Evolutionary conservation across 2,888 invertebrate species (phyloP), one percentile per base, ranked within the genome.

Genomic region (Urechis unicinctus): DNA sequence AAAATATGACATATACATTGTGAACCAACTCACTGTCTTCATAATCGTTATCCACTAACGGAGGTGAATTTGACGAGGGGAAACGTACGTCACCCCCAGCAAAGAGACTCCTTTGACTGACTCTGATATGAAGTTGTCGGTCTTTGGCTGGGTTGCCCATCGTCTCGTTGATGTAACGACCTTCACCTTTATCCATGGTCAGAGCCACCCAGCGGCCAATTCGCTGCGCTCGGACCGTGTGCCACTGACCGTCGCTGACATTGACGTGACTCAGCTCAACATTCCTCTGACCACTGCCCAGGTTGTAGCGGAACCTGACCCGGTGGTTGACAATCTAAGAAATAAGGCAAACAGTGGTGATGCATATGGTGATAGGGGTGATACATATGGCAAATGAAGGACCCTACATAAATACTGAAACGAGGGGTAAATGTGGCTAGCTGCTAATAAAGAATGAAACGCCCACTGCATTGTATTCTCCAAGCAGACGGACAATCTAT

Each of bases 161-260:
- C 0, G 69, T 68, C 57, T 67, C 67, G 53, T 70, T 71, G 61
- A 66, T 68, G 65, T 68, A 72, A 13, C 70, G 63, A 0, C 95
- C 95, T 80, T 95, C 95, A 1, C 96, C 96, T 2, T 93, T 93
- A 73, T 97, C 96, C 63, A 96, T 81, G 75, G 91, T 91, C 58
- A 97, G 81, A 51, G 90, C 90, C 13, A 95, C 93, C 6, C 92
- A 91, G 49, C 91, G 91, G 42, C 95, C 95, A 67, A 90, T 91
- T 54, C 96, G 85, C 67, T 89, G 88, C 0, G 95, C 89, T 64
- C 88, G 85, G 3, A 92, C 92, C 53, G 90, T 90, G 75, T 97
- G 96, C 96, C 96, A 96, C 70, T 93, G 92, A 1, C 96, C 96
- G 75, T 95, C 91, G 71, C 93, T 91, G 1, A 95, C 93, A 1